Evolutionary conservation across 2,113 vertebrate genomes (phyloP).

Genomic region (Salvator merianae): DNA sequence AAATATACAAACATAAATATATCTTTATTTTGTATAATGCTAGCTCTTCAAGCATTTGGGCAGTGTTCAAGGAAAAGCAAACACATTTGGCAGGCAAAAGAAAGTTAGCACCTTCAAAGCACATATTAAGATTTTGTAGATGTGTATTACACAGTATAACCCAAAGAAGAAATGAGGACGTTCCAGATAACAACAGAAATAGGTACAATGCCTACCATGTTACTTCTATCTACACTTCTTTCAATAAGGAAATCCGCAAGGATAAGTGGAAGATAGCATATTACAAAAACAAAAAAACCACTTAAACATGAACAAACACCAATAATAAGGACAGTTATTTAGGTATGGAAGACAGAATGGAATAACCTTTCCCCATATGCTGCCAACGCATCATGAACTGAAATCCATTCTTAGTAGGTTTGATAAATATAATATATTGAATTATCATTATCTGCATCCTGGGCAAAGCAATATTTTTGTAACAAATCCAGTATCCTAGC

Average conservation of each 20-base stretch:
- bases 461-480: neutral
- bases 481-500: neutral
- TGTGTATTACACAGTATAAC: neutral
- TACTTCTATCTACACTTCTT: neutral
- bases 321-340: no score
- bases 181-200: neutral
- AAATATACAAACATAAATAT: no score
- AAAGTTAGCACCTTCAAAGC: neutral
- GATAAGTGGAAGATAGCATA: neutral
- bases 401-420: neutral
- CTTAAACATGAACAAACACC: no score
- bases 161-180: neutral
- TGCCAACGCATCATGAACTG: neutral
- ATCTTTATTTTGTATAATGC: no score
- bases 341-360: no score
- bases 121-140: neutral
- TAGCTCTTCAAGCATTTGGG: no score
- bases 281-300: neutral
- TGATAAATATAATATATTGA: neutral
- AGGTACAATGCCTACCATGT: neutral
- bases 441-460: neutral
- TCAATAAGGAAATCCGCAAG: neutral
- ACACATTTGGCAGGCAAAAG: no score
- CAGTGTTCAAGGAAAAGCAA: no score
- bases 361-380: no score